Evolutionary conservation across 2,888 invertebrate species (phyloP).

Genomic region (Tubulanus polymorphus): DNA sequence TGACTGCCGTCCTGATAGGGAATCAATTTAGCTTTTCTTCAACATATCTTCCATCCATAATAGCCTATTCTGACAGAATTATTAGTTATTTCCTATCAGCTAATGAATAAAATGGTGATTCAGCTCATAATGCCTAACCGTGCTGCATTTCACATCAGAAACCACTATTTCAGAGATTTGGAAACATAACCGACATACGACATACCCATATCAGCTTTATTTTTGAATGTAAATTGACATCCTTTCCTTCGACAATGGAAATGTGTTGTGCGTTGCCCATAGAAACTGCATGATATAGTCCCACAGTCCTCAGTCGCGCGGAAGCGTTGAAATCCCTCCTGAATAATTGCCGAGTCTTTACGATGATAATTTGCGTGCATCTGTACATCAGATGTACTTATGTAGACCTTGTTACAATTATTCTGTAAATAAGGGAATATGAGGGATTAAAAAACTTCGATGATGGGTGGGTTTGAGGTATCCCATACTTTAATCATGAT

Average conservation of each 20-base stretch:
- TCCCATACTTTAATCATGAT: too few relatives aligned
- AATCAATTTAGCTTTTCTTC: too few relatives aligned
- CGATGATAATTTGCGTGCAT: conserved; percentile 99
- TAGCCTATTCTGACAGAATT: too few relatives aligned
- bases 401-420: conserved; percentile 78
- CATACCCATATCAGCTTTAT: conserved; percentile 99
- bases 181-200: conserved; percentile 15
- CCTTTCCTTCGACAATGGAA: conserved; percentile 90
- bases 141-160: background rate
- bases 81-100: too few relatives aligned
- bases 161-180: background rate
- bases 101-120: too few relatives aligned
- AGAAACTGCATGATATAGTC: conserved; percentile 84
- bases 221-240: conserved; percentile 95
- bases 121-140: too few relatives aligned
- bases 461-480: too few relatives aligned
- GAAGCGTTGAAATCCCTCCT: conserved; percentile 95
- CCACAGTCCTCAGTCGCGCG: conserved; percentile 94
- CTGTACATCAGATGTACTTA: conserved; percentile 97
- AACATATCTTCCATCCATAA: too few relatives aligned
- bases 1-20: too few relatives aligned
- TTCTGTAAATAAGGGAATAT: conserved; percentile 54
- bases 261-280: conserved; percentile 92
- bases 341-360: conserved; percentile 95
- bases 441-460: too few relatives aligned